These are phyloP conservation scores for Achroia grisella DNA, from an alignment of 1,140 invertebrate species.

Conservation along the genomic window DNA sequence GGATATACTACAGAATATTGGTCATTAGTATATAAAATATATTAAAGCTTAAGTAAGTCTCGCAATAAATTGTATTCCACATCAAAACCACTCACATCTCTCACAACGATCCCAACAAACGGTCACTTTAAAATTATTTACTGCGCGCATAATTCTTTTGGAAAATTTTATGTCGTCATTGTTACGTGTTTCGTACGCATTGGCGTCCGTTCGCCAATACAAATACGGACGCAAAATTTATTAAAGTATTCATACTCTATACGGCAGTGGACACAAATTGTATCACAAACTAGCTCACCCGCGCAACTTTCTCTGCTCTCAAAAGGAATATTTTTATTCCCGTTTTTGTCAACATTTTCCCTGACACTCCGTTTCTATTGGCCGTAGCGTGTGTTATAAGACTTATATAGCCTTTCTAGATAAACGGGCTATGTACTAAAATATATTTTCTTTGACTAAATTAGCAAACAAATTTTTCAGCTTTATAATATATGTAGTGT, in stretches of 20 bases:
- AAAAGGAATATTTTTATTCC: no score
- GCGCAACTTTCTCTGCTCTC: no score
- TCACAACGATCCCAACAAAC: slow-evolving; percentile 25
- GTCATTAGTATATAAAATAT: slow-evolving; percentile 12
- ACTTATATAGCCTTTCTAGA: no score
- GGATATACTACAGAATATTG: neutral
- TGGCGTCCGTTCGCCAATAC: slow-evolving; percentile 27
- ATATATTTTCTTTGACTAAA: no score
- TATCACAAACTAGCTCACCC: no score
- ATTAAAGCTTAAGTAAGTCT: slow-evolving; percentile 11
- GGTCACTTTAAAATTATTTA: slow-evolving; percentile 56
- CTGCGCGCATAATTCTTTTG: slow-evolving; percentile 34
- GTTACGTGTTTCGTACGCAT: slow-evolving; percentile 17
- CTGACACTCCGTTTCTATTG: no score
- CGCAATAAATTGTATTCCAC: slow-evolving; percentile 31
- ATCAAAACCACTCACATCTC: slow-evolving; percentile 29
- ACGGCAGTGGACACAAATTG: no score
- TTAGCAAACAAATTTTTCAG: no score
- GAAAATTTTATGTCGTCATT: slow-evolving; percentile 38
- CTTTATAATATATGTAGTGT: no score
- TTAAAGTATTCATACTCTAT: slow-evolving; percentile 14
- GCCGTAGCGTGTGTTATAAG: no score
- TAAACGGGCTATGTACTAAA: no score
- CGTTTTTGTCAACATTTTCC: no score
- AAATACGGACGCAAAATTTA: slow-evolving; percentile 42